phyloP scores from a whole-genome alignment of 2,113 vertebrate species.

The Scomber japonicus region DNA sequence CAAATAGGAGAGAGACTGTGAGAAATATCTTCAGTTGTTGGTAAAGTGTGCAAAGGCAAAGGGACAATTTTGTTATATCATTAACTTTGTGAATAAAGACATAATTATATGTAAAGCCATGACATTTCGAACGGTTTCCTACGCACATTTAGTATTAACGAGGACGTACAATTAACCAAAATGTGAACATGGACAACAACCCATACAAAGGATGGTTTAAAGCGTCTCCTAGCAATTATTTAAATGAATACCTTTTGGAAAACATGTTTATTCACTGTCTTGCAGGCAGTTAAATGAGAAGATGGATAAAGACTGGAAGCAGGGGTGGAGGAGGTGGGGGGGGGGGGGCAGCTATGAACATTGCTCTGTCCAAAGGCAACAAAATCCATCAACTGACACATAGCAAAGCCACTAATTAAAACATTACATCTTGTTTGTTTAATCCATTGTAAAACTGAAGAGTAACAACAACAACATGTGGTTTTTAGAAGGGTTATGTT shows the following conservation, averaged over 20 bases:
- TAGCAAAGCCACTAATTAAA: too few relatives aligned
- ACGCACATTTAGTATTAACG: conserved; percentile 6
- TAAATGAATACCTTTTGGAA: not conserved
- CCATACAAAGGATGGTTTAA: not conserved
- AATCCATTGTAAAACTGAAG: too few relatives aligned
- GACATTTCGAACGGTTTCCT: not conserved
- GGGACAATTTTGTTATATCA: not conserved
- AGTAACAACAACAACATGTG: too few relatives aligned
- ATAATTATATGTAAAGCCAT: not conserved
- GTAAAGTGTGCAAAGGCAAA: not conserved
- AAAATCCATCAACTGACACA: too few relatives aligned
- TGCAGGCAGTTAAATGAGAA: too few relatives aligned
- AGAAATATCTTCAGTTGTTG: not conserved
- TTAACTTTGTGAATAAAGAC: not conserved
- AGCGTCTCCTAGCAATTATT: not conserved
- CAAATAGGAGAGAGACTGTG: not conserved
- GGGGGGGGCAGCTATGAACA: too few relatives aligned
- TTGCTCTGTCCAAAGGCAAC: too few relatives aligned
- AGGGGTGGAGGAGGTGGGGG: too few relatives aligned
- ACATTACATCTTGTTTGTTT: too few relatives aligned
- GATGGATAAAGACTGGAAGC: too few relatives aligned
- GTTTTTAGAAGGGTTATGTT: too few relatives aligned
- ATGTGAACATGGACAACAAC: conserved; percentile 9
- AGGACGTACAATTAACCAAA: conserved; percentile 3
- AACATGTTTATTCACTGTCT: too few relatives aligned